phyloP scores from a whole-genome alignment of 2,113 vertebrate species.

The Picathartes gymnocephalus region DNA sequence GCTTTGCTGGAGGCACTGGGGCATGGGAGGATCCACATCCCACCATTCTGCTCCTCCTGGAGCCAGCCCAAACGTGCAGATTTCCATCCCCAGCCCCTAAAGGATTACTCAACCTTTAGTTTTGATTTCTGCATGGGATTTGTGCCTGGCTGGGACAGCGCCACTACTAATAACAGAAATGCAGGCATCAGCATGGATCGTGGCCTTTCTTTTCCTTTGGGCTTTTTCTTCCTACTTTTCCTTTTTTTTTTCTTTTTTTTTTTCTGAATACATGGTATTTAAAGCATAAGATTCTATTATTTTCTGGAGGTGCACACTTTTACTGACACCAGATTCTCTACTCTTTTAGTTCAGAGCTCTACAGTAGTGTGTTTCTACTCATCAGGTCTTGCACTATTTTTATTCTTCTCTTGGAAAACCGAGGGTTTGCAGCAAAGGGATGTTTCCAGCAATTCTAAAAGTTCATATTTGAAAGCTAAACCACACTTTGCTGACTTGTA shows the following conservation, averaged over 20 bases:
- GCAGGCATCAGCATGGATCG: constrained; percentile 40
- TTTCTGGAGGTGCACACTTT: background rate
- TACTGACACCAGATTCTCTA: background rate
- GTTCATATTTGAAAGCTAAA: background rate
- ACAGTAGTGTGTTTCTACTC: background rate
- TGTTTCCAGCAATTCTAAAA: background rate
- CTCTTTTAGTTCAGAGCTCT: background rate
- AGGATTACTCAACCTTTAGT: background rate
- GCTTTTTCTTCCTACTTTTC: background rate
- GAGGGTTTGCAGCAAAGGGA: background rate
- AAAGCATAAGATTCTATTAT: background rate
- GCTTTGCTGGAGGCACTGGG: background rate
- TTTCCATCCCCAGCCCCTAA: background rate
- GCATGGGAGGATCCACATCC: background rate
- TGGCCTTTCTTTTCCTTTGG: background rate
- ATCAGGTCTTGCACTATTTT: background rate
- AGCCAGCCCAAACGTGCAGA: background rate
- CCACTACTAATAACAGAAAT: constrained; percentile 51
- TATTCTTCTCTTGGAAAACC: background rate
- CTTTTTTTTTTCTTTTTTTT: background rate
- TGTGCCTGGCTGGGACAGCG: constrained; percentile 26
- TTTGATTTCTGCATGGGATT: constrained; percentile 46
- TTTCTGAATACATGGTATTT: background rate
- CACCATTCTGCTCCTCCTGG: background rate
- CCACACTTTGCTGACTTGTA: background rate